Evolutionary conservation across 2,113 vertebrate species (phyloP).

Genomic region (Chitala chitala): DNA sequence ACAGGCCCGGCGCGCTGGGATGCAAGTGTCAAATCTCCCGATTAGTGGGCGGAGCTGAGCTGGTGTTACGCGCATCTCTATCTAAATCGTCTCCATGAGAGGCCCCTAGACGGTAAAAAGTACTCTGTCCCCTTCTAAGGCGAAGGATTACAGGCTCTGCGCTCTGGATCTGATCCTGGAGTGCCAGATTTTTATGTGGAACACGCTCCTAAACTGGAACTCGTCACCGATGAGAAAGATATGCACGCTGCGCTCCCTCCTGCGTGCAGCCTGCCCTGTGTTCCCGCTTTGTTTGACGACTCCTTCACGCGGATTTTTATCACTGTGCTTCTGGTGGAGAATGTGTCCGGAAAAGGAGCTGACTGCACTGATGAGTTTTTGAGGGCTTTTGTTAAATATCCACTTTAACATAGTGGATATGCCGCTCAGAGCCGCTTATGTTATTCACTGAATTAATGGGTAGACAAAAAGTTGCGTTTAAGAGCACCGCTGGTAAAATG

Average conservation of each 20-base stretch:
- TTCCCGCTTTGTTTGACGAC: background rate
- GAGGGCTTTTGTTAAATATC: background rate
- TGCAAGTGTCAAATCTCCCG: too few relatives aligned
- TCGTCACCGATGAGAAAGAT: background rate
- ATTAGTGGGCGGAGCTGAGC: background rate
- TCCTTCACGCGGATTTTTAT: background rate
- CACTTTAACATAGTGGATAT: too few relatives aligned
- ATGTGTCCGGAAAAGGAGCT: background rate
- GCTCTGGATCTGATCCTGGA: background rate
- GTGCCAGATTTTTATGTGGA: background rate
- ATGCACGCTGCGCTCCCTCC: background rate
- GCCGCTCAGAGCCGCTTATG: too few relatives aligned
- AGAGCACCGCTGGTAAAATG: too few relatives aligned
- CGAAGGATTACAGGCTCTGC: background rate
- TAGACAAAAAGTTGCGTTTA: too few relatives aligned
- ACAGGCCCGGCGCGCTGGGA: too few relatives aligned
- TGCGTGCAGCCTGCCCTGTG: too few relatives aligned
- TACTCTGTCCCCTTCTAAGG: slow-evolving; percentile 2
- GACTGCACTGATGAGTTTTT: background rate
- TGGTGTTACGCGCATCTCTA: background rate
- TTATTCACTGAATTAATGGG: too few relatives aligned
- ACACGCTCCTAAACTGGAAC: background rate
- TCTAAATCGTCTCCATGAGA: background rate
- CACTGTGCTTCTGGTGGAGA: background rate
- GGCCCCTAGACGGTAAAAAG: background rate